Conservation (phyloP, 2,888 invertebrate species). For the Atethmia centrago region DNA sequence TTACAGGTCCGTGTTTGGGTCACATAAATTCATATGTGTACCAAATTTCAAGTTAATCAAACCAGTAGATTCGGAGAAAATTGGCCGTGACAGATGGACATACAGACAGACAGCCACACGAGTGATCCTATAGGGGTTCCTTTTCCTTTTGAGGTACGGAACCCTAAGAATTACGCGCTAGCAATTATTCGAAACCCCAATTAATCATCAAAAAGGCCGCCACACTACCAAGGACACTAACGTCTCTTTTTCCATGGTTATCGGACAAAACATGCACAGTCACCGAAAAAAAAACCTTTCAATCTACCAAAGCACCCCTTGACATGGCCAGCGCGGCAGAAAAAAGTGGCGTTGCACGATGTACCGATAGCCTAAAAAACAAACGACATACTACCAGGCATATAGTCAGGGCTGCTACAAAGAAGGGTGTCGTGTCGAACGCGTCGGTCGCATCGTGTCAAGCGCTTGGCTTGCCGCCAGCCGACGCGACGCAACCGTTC, state of each 20-base stretch:
- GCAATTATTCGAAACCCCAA: neutral
- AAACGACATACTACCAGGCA: conserved; percentile 13
- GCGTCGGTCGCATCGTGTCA: conserved; percentile 56
- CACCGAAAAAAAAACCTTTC: neutral
- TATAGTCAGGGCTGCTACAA: conserved; percentile 18
- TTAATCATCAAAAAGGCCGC: neutral
- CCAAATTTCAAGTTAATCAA: too few relatives aligned
- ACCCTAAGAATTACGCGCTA: neutral
- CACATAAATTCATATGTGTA: too few relatives aligned
- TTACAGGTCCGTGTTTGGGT: too few relatives aligned
- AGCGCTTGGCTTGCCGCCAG: conserved; percentile 62
- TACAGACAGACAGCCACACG: too few relatives aligned
- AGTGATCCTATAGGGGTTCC: too few relatives aligned
- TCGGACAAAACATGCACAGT: neutral
- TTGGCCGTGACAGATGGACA: too few relatives aligned
- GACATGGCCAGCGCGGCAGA: neutral
- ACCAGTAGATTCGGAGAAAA: too few relatives aligned
- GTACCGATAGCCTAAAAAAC: conserved; percentile 44
- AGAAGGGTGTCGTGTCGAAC: conserved; percentile 57
- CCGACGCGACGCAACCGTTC: conserved; percentile 48
- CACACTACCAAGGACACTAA: neutral
- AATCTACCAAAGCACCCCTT: neutral
- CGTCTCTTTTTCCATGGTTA: neutral
- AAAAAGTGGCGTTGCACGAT: conserved; percentile 15
- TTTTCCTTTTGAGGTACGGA: too few relatives aligned